Evolutionary conservation across 1,140 invertebrate genomes (phyloP).

Genomic region (Macrobrachium rosenbergii): DNA sequence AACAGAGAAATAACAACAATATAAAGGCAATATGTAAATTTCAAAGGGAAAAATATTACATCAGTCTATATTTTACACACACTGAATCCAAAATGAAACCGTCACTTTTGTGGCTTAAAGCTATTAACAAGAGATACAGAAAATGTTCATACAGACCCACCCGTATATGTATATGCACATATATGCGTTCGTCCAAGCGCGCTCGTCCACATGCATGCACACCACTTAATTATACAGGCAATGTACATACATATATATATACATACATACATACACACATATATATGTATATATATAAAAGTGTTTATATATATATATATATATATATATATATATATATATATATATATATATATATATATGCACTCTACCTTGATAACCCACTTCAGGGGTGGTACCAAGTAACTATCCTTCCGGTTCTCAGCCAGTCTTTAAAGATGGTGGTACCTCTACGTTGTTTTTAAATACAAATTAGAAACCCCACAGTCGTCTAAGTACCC

Average conservation of each 20-base stretch:
- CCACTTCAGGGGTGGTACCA: too few relatives aligned
- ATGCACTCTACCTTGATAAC: not conserved
- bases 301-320: constrained; percentile 1
- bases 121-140: too few relatives aligned
- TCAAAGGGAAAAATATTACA: not conserved
- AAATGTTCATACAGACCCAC: not conserved
- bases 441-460: too few relatives aligned
- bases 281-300: not conserved
- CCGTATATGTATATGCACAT: not conserved
- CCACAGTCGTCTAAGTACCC: too few relatives aligned
- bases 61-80: too few relatives aligned
- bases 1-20: too few relatives aligned
- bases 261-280: not conserved
- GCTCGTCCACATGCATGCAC: not conserved
- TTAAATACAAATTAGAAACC: too few relatives aligned
- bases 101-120: too few relatives aligned
- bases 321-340: not conserved
- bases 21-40: too few relatives aligned
- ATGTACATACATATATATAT: not conserved
- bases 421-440: too few relatives aligned
- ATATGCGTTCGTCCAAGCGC: not conserved
- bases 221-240: not conserved
- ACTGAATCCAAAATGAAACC: too few relatives aligned
- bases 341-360: not conserved
- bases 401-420: too few relatives aligned